Percentiles rank a stretch among this genome's conserved stretches.
Evolutionary conservation across 1,140 invertebrate genomes (phyloP).

Genomic region (Triops cancriformis): DNA sequence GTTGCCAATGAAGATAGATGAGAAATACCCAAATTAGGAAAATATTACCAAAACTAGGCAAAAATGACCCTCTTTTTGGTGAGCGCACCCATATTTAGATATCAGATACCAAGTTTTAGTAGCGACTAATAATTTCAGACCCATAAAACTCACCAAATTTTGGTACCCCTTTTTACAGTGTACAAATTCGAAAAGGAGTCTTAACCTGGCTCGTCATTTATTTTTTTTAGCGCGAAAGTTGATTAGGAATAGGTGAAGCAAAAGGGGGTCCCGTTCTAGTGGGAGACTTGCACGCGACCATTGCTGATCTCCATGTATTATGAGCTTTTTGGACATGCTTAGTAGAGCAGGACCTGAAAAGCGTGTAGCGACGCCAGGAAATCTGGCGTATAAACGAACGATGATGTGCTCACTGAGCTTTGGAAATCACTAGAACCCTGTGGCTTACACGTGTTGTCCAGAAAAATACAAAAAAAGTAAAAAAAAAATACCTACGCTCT

Average conservation of each 20-base stretch:
- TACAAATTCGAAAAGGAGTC: not conserved
- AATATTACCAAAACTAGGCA: too few species aligned
- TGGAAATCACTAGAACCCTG: not conserved
- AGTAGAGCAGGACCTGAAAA: not conserved
- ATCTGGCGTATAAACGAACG: not conserved
- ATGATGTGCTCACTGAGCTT: constrained; percentile 1
- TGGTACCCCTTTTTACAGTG: too few species aligned
- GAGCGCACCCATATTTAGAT: too few species aligned
- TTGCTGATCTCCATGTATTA: not conserved
- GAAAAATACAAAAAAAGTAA: too few species aligned
- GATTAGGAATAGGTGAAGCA: not conserved
- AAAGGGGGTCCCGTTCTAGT: not conserved
- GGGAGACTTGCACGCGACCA: not conserved
- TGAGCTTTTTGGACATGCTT: not conserved
- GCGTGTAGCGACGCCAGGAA: not conserved
- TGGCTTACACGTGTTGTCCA: not conserved
- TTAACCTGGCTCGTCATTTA: not conserved
- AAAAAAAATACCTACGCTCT: too few species aligned
- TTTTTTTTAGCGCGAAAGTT: not conserved
- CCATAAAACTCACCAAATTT: too few species aligned
- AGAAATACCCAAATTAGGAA: too few species aligned
- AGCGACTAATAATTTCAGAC: too few species aligned
- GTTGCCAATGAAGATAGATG: too few species aligned
- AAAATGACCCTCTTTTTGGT: too few species aligned
- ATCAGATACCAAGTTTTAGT: too few species aligned